Evolutionary conservation across 1,140 invertebrate genomes (phyloP), one percentile per base, ranked within the genome.

Genomic region (Babylonia areolata): DNA sequence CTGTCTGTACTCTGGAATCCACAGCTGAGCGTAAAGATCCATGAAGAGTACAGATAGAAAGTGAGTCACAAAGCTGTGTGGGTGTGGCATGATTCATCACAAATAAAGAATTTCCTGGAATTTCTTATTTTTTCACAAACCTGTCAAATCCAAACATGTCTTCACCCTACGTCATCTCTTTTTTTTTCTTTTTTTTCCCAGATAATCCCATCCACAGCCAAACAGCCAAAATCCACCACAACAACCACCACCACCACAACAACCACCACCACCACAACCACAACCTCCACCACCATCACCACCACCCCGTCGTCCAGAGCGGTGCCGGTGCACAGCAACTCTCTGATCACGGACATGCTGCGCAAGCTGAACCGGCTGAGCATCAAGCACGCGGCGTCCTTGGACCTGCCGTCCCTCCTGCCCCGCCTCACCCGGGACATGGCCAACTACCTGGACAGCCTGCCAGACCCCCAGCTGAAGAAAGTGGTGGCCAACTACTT

Each of bases 181-280:
- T n/a, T n/a, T 28, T 12, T 33, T 75, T 75, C 9, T 75, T 17
- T 75, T 33, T 35, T 12, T 75, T 37, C 35, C 23, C 37, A 37
- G 73, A 12, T 75, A 37, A 39, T 75, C 37, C 37, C 73, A 37
- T 31, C 78, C 42, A 51, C 78, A 23, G 15, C 78, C 28, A 80
- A 31, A 54, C 40, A 51, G n/a, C n/a, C n/a, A 11, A 31, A 40
- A 75, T 15, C 85, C 3, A 78, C 84, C 15, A 79, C 84, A 35
- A 71, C 69, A 3, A 79, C 46, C n/a, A 78, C 75, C 12, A 85
- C 75, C 73, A 75, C 84, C 75, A 79, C 46, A 11, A 85, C 84
- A 15, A 85, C 75, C 75, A 75, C 75, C 28, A 51, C 84, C 23
- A 86, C 35, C 15, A 54, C 85, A 42, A 71, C 79, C 28, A 51